A percentile compares a stretch with the other conserved stretches of the same genome.
These are phyloP conservation scores for Coranthus polyacanthus DNA, from an alignment of 2,797 vertebrate genomes.

Conservation along the genomic window DNA sequence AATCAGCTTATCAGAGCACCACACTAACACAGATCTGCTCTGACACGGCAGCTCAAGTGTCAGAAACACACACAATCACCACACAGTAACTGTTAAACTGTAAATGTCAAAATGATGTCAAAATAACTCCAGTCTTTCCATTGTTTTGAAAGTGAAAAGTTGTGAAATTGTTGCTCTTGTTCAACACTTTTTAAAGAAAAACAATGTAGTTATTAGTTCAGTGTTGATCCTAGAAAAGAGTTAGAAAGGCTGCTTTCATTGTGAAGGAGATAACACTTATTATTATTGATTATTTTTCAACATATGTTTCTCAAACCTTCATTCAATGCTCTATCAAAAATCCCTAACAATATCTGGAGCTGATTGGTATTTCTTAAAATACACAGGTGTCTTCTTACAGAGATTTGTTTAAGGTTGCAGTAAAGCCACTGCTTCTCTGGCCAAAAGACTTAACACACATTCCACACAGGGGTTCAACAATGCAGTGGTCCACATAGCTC, in stretches of 20 bases:
- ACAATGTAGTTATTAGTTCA: background rate
- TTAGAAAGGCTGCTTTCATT: background rate
- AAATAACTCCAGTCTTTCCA: too few relatives aligned
- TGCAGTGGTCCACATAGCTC: conserved; percentile 48
- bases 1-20: conserved; percentile 14
- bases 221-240: background rate
- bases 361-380: conserved; percentile 65
- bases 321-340: conserved; percentile 1
- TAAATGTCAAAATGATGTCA: too few relatives aligned
- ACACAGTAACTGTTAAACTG: too few relatives aligned
- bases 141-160: too few relatives aligned
- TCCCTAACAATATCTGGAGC: conserved; percentile 43
- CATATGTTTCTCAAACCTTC: background rate
- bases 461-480: conserved; percentile 75
- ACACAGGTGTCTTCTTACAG: conserved; percentile 68
- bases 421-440: conserved; percentile 49
- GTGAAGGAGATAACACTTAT: background rate
- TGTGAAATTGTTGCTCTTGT: background rate
- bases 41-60: background rate
- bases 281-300: background rate
- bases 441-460: conserved; percentile 69
- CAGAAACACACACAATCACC: background rate
- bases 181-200: background rate
- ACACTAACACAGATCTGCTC: conserved; percentile 2
- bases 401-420: conserved; percentile 69